phyloP scores from a whole-genome alignment of 2,113 vertebrate species.

The Tiliqua scincoides region DNA sequence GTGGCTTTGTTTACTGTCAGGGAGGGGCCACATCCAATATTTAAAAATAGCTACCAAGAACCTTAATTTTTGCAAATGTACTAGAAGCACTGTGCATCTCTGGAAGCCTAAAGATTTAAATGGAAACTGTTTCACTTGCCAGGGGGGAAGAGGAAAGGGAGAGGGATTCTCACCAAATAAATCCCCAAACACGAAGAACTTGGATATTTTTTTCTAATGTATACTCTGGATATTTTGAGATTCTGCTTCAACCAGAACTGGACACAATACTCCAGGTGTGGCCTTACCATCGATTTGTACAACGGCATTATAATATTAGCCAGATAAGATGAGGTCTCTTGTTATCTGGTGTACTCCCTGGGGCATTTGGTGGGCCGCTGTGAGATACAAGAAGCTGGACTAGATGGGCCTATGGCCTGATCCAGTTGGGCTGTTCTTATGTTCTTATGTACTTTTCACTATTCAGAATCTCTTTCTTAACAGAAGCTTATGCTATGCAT shows the following conservation, averaged over 20 bases:
- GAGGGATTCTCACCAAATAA: neutral
- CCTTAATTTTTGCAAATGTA: neutral
- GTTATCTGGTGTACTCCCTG: too few species aligned
- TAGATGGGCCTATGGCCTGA: too few species aligned
- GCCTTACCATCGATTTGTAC: too few species aligned
- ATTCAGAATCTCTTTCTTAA: neutral
- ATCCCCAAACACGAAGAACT: neutral
- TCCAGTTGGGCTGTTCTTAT: too few species aligned
- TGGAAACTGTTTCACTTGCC: neutral
- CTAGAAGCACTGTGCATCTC: neutral
- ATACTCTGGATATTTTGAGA: too few species aligned
- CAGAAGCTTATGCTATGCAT: neutral
- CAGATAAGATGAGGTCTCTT: too few species aligned
- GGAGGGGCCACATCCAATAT: neutral
- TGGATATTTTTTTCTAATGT: too few species aligned
- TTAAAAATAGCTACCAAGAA: neutral
- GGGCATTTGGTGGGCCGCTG: too few species aligned
- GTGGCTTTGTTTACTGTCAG: neutral
- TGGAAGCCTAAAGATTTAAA: neutral
- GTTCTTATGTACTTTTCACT: neutral
- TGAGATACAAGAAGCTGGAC: too few species aligned
- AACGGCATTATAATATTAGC: too few species aligned
- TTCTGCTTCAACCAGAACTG: too few species aligned
- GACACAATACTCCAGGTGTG: too few species aligned
- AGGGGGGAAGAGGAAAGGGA: neutral